Conservation (phyloP, 2,113 vertebrate genomes). For the Anser cygnoides region DNA sequence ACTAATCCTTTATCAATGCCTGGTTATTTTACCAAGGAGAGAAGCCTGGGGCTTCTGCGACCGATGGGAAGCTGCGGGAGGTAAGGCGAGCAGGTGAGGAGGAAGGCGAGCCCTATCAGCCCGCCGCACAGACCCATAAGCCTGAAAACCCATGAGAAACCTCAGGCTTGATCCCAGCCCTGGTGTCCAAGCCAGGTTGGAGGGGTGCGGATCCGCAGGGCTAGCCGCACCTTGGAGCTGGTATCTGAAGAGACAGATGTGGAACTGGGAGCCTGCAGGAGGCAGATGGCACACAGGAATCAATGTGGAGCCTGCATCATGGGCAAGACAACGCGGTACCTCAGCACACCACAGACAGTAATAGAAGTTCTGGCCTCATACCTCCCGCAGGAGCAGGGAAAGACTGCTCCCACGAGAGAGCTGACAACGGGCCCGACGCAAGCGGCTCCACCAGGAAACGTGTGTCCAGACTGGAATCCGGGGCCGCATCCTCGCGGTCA, state of each 20-base stretch:
- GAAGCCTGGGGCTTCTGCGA: background rate
- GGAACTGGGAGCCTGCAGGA: background rate
- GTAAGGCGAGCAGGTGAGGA: accelerated
- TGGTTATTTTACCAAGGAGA: background rate
- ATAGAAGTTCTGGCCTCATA: background rate
- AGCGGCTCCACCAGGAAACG: accelerated
- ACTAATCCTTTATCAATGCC: constrained; percentile 37
- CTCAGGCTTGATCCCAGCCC: background rate
- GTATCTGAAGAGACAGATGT: background rate
- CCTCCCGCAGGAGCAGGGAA: background rate
- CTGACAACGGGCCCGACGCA: background rate
- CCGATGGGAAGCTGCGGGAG: background rate
- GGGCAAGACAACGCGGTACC: background rate
- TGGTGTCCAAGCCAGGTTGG: background rate
- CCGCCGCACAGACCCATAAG: accelerated
- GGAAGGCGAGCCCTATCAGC: background rate
- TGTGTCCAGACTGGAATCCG: accelerated
- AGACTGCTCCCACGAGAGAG: background rate
- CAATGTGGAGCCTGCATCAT: too few relatives aligned
- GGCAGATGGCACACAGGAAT: too few relatives aligned
- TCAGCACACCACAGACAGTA: background rate
- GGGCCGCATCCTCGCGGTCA: background rate
- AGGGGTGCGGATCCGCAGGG: background rate
- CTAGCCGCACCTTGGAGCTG: background rate
- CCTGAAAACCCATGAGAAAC: background rate